Conservation (phyloP, 2,113 vertebrate species). For the Bos javanicus region DNA sequence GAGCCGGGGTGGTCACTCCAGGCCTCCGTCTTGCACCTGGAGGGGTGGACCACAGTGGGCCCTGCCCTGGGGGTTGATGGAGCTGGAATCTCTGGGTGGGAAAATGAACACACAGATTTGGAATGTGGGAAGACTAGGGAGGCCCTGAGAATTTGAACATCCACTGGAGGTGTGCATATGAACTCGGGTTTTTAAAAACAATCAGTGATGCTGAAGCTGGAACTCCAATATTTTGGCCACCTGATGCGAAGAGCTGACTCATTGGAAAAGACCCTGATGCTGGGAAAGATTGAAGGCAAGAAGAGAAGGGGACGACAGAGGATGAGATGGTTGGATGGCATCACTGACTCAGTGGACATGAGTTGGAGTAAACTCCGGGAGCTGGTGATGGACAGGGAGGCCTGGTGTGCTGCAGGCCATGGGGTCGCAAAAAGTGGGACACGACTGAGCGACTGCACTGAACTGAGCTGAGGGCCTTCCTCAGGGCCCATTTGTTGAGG, state of each 20-base stretch:
- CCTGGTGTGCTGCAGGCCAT: not conserved
- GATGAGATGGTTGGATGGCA: not conserved
- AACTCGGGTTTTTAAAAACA: not conserved
- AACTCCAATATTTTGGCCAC: not conserved
- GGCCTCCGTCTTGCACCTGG: not conserved
- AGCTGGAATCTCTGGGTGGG: not conserved
- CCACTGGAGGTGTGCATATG: not conserved
- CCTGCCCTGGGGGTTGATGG: not conserved
- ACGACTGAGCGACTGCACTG: not conserved
- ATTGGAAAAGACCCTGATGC: not conserved
- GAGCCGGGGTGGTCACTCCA: not conserved
- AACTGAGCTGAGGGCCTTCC: not conserved
- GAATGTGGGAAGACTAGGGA: not conserved
- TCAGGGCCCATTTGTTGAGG: not conserved
- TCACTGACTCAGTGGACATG: not conserved
- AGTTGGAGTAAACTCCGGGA: not conserved
- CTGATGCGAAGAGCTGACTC: not conserved
- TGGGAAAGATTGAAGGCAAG: not conserved
- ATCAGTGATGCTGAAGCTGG: not conserved
- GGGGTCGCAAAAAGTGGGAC: not conserved
- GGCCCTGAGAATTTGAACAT: not conserved
- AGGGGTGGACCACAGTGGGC: not conserved
- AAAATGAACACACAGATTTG: not conserved
- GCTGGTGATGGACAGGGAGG: not conserved
- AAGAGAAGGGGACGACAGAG: not conserved